Percentiles rank a stretch among this genome's conserved stretches.
Evolutionary conservation across 2,888 invertebrate genomes (phyloP).

Genomic region (Rhingia rostrata): DNA sequence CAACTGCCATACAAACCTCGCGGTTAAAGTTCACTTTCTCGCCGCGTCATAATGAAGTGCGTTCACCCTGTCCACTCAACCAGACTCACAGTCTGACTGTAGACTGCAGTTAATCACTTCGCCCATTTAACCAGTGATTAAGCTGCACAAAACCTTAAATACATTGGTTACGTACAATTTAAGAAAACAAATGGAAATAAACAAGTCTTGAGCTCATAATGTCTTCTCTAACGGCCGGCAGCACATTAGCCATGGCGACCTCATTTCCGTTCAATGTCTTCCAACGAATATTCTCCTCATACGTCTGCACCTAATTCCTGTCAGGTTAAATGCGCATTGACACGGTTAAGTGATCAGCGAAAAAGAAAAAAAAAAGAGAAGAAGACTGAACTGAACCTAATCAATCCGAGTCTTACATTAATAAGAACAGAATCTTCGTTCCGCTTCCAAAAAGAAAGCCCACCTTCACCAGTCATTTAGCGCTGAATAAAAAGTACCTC

Average conservation of each 20-base stretch:
- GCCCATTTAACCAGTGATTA: conserved; percentile 23
- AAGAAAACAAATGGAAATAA: conserved; percentile 1
- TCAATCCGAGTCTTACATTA: background rate
- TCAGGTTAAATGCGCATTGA: conserved; percentile 60
- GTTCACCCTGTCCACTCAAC: conserved; percentile 9
- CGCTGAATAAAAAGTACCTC: background rate
- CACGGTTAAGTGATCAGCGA: conserved; percentile 49
- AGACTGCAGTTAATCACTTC: conserved; percentile 22
- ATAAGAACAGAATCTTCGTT: conserved; percentile 10
- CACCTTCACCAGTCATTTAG: conserved; percentile 7
- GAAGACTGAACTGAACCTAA: background rate
- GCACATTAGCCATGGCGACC: conserved; percentile 59
- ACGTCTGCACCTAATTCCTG: conserved; percentile 43
- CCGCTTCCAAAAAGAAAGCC: conserved; percentile 18
- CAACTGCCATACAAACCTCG: conserved; percentile 37
- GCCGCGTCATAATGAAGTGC: background rate
- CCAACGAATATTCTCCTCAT: conserved; percentile 37
- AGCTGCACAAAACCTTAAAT: conserved; percentile 37
- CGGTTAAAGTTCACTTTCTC: conserved; percentile 43
- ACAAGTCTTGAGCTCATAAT: conserved; percentile 34
- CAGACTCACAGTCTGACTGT: conserved; percentile 10
- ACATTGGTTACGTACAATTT: conserved; percentile 41
- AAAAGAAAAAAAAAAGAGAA: background rate
- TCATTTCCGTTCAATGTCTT: conserved; percentile 54
- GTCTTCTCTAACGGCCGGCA: conserved; percentile 52